Evolutionary conservation across 2,888 invertebrate genomes (phyloP).

Genomic region (Adelphocoris suturalis): DNA sequence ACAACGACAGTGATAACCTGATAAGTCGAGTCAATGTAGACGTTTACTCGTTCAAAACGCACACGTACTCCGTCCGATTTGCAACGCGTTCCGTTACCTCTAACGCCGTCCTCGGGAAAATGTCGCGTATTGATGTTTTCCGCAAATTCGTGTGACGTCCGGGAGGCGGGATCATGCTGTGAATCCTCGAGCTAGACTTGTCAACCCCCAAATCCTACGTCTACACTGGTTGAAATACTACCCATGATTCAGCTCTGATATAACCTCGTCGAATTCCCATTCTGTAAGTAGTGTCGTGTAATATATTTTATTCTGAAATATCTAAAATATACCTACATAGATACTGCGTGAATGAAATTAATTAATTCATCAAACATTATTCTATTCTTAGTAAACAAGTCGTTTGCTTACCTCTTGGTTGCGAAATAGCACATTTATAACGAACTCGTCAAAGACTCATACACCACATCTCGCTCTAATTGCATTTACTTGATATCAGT

Average conservation of each 20-base stretch:
- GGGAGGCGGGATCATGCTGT: slow-evolving; percentile 12
- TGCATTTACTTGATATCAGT: too few species aligned
- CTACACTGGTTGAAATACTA: not conserved
- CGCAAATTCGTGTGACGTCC: not conserved
- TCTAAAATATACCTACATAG: too few species aligned
- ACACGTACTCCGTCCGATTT: not conserved
- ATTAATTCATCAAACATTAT: too few species aligned
- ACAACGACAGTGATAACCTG: slow-evolving; percentile 56
- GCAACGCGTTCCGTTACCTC: not conserved
- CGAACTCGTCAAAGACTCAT: too few species aligned
- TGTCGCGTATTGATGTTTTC: slow-evolving; percentile 32
- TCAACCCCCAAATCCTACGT: not conserved
- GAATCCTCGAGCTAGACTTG: not conserved
- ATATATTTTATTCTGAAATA: too few species aligned
- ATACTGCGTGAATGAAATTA: too few species aligned
- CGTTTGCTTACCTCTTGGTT: too few species aligned
- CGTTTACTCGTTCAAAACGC: slow-evolving; percentile 8
- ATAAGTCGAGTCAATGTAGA: slow-evolving; percentile 39
- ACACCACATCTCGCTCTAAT: too few species aligned
- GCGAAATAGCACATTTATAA: too few species aligned
- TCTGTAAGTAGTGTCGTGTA: too few species aligned
- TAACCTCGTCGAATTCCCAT: not conserved
- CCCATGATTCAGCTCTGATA: not conserved
- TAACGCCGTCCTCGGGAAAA: not conserved
- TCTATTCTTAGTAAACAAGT: too few species aligned